Evolutionary conservation across 2,888 invertebrate species (phyloP), one percentile per base, ranked within the genome.

Genomic region (Thereva unica): DNA sequence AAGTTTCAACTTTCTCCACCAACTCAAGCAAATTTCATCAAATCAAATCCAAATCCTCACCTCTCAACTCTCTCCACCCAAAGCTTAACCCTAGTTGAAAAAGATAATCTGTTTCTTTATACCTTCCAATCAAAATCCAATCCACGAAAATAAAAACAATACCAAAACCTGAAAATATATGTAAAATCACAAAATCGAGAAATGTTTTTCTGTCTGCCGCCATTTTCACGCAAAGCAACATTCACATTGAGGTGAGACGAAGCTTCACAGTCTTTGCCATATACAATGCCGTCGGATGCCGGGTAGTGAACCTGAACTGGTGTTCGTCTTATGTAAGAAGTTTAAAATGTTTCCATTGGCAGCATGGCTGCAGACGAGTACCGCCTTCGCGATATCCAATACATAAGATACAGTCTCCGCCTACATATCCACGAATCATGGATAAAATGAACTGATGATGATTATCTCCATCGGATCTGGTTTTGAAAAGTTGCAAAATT

Each of bases 151-250:
- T 45, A 5, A 47, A 5, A 7, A 47, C 5, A 42, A 4, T 9
- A 42, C 7, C 4, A 2, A 49, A 5, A 34, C 49, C 12, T 53
- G 8, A 35, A 53, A 8, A 9, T 5, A 53, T 37, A 37, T 35
- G 7, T 52, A 8, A 53, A 50, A 34, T 50, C 23, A 23, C 23
- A 12, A 23, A 5, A 37, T 5, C 38, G 23, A 4, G 7, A 10
- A 47, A 59, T 47, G 12, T 9, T 49, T 9, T 49, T 12, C 35
- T 35, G 23, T 47, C 47, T 49, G 59, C 49, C 59, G 59, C 59
- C 59, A 59, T 59, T 59, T 59, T 59, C 59, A 59, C 59, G 59
- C 47, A 59, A 38, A 59, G 10, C 59, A 23, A 23, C 23, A 23
- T 23, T 47, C 59, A 49, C 59, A 47, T 37, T 37, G 47, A 23